Conservation (phyloP, 2,797 vertebrate species). For the Argya squamiceps region DNA sequence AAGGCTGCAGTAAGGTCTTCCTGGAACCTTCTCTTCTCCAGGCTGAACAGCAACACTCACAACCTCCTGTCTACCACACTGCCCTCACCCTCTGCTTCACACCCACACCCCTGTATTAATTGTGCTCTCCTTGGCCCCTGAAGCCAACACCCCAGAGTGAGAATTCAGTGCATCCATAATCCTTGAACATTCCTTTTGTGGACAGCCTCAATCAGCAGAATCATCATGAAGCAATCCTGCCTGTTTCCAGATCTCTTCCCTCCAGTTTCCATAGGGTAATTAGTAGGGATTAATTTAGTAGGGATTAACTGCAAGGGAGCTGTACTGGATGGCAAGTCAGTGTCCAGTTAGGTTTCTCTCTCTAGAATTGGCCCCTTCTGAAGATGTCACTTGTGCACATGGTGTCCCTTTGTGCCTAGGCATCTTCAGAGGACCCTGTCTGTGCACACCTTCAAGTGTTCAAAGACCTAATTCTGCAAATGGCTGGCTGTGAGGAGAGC, state of each 20-base stretch:
- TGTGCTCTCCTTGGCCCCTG: neutral
- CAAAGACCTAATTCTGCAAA: neutral
- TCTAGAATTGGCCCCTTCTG: neutral
- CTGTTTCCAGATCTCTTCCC: neutral
- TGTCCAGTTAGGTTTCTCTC: neutral
- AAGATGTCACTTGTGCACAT: neutral
- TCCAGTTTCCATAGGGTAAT: neutral
- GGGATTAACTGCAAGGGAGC: neutral
- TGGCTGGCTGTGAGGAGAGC: neutral
- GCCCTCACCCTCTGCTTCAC: neutral
- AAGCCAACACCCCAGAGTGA: neutral
- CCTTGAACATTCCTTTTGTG: neutral
- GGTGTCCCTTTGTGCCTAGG: neutral
- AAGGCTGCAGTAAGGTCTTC: neutral
- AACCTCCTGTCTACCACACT: too few species aligned
- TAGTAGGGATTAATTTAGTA: neutral
- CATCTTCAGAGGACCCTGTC: neutral
- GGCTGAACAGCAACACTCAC: neutral
- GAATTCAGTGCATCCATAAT: neutral
- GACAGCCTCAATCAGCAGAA: neutral
- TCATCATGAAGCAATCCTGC: neutral
- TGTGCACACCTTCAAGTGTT: neutral
- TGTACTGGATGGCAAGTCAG: neutral
- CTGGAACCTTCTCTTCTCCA: neutral
- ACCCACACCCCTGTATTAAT: neutral